These are phyloP conservation scores for Drosophila kepulauana DNA, from an alignment of 1,140 invertebrate species.

Conservation along the genomic window DNA sequence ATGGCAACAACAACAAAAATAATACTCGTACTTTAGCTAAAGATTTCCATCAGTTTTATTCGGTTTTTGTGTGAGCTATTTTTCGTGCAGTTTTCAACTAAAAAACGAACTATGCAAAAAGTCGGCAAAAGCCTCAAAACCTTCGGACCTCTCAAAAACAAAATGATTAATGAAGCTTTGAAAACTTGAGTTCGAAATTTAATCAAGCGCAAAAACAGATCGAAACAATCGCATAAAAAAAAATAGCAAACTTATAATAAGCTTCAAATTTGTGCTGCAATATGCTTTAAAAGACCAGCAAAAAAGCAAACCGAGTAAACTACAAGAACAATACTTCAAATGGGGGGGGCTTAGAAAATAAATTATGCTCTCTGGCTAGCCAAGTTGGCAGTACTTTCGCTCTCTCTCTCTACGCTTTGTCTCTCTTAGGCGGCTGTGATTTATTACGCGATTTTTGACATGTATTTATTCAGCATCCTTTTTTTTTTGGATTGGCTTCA, in stretches of 20 bases:
- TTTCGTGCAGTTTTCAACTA: conserved; percentile 19
- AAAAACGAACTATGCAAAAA: conserved; percentile 34
- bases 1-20: conserved; percentile 27
- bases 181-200: conserved; percentile 75
- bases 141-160: conserved; percentile 26
- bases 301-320: conserved; percentile 35
- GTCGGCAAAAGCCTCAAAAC: conserved; percentile 5
- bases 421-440: conserved; percentile 53
- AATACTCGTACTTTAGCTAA: conserved; percentile 38
- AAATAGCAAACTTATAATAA: conserved; percentile 75
- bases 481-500: conserved; percentile 1
- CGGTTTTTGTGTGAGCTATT: conserved; percentile 6
- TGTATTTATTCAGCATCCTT: conserved; percentile 52
- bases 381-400: neutral
- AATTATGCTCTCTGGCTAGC: conserved; percentile 57
- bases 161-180: conserved; percentile 79
- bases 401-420: too few species aligned
- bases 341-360: conserved; percentile 68
- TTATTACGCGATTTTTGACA: conserved; percentile 79
- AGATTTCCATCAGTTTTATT: conserved; percentile 43
- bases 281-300: conserved; percentile 40
- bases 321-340: conserved; percentile 49
- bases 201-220: conserved; percentile 78
- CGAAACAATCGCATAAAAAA: conserved; percentile 67
- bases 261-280: conserved; percentile 73